A percentile compares a stretch with the other conserved stretches of the same genome.
Conservation (phyloP, 1,140 invertebrate species). For the Habropoda laboriosa region DNA sequence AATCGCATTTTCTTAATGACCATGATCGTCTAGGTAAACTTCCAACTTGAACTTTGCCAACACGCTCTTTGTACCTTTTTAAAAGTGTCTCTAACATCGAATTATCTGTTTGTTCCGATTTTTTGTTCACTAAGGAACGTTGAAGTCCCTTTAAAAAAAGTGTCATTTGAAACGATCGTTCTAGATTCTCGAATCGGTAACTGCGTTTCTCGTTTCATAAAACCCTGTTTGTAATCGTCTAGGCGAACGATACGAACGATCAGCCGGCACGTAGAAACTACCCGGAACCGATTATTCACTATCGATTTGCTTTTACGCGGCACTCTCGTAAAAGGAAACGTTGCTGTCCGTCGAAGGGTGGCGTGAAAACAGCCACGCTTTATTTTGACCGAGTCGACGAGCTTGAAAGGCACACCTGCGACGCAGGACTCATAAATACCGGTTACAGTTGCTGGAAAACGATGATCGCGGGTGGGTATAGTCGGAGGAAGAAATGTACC, state of each 20-base stretch:
- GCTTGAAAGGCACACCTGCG: constrained; percentile 13
- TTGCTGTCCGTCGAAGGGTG: not conserved
- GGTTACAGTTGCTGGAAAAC: not conserved
- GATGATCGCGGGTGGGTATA: too few relatives aligned
- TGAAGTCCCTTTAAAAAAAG: not conserved
- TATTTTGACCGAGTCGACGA: not conserved
- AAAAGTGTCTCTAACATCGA: too few relatives aligned
- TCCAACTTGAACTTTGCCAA: too few relatives aligned
- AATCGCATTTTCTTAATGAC: not conserved
- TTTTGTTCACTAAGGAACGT: too few relatives aligned
- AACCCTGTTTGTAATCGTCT: not conserved
- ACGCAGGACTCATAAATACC: not conserved
- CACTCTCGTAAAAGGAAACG: constrained; percentile 25
- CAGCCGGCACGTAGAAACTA: not conserved
- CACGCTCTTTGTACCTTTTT: not conserved
- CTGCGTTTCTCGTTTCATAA: constrained; percentile 22
- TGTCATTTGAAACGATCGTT: not conserved
- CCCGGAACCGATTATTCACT: constrained; percentile 21
- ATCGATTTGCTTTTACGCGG: constrained; percentile 38
- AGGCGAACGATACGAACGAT: constrained; percentile 1
- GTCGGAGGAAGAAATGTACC: too few relatives aligned
- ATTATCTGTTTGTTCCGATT: too few relatives aligned
- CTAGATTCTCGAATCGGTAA: not conserved
- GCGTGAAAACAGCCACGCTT: not conserved
- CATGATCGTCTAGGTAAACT: not conserved